Conservation (phyloP, 2,797 vertebrate species). For the Trematocara caparti region DNA sequence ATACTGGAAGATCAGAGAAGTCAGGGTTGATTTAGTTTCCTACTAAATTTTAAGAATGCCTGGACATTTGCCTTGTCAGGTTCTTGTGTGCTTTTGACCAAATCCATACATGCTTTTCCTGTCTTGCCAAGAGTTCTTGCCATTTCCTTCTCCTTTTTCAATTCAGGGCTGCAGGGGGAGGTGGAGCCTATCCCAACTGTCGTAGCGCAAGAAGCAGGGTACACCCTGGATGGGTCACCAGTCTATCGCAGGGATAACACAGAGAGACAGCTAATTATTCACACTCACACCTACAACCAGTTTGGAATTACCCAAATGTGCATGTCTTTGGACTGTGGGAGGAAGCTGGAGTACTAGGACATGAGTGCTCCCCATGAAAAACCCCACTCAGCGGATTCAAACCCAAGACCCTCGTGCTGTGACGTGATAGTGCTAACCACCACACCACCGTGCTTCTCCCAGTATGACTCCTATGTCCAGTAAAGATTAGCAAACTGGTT, state of each 20-base stretch:
- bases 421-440: background rate
- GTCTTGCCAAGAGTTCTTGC: background rate
- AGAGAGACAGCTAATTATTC: background rate
- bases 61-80: background rate
- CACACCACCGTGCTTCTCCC: background rate
- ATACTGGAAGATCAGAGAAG: slow-evolving; percentile 16
- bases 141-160: background rate
- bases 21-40: background rate
- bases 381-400: background rate
- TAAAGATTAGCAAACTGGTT: background rate
- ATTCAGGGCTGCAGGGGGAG: background rate
- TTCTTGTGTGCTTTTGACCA: background rate
- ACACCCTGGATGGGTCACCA: background rate
- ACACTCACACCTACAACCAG: background rate
- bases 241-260: background rate
- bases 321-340: background rate
- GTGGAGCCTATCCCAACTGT: background rate
- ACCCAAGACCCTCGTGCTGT: background rate
- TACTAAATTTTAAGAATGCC: background rate
- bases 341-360: background rate
- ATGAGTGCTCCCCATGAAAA: background rate
- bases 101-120: background rate
- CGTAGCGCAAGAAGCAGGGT: background rate
- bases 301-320: background rate
- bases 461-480: background rate